Percentiles rank a stretch among this genome's conserved stretches.
phyloP scores from a whole-genome alignment of 1,140 invertebrate genomes.

The Aradophagus sp. region DNA sequence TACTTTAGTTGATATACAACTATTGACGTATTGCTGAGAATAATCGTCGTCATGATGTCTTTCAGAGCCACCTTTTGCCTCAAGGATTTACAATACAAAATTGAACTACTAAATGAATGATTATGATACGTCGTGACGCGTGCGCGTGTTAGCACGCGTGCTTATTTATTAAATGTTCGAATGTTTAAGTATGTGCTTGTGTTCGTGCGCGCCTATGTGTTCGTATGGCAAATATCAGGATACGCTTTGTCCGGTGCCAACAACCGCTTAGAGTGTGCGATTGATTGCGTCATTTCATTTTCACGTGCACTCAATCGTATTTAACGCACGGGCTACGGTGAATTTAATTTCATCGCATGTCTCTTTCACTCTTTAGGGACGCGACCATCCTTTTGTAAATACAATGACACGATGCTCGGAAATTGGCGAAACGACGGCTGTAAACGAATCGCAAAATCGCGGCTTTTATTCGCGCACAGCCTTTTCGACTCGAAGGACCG shows the following conservation, averaged over 20 bases:
- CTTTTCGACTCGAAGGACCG: slow-evolving; percentile 30
- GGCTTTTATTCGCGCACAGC: slow-evolving; percentile 41
- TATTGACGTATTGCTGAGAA: too few relatives aligned
- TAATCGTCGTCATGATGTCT: too few relatives aligned
- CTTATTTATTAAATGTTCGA: slow-evolving; percentile 35
- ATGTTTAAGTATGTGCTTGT: slow-evolving; percentile 10
- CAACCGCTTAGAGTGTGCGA: slow-evolving; percentile 53
- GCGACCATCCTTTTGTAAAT: slow-evolving; percentile 49
- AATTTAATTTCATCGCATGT: slow-evolving; percentile 54
- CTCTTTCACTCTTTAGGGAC: slow-evolving; percentile 50
- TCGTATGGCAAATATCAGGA: slow-evolving; percentile 48
- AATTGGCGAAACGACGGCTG: slow-evolving; percentile 47
- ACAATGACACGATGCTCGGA: slow-evolving; percentile 51
- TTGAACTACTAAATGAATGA: slow-evolving; percentile 1
- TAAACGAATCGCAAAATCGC: slow-evolving; percentile 48
- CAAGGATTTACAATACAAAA: neutral
- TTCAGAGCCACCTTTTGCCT: neutral
- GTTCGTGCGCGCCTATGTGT: too few relatives aligned
- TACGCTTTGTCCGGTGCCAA: slow-evolving; percentile 49
- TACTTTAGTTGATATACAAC: too few relatives aligned
- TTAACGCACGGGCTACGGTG: slow-evolving; percentile 51
- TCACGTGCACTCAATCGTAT: slow-evolving; percentile 56
- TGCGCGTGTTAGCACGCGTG: slow-evolving; percentile 9
- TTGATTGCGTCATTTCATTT: slow-evolving; percentile 56
- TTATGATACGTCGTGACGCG: neutral